These are phyloP conservation scores for Avahi laniger DNA, from an alignment of 2,797 vertebrate genomes.

Conservation along the genomic window DNA sequence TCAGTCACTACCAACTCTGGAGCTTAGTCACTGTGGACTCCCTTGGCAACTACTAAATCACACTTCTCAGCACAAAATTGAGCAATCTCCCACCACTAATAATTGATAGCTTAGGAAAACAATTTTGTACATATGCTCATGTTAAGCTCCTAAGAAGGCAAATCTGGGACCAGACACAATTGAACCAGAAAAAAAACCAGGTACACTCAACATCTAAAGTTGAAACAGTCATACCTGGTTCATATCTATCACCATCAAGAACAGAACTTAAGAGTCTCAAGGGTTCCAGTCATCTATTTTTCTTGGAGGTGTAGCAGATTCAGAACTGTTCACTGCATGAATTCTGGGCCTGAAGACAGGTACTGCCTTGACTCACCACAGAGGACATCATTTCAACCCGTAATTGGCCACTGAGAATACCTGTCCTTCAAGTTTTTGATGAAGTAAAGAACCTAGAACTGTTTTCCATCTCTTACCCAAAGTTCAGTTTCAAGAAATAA, in stretches of 20 bases:
- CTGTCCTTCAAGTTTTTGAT: slow-evolving; percentile 31
- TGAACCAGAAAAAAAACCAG: neutral
- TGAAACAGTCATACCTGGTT: neutral
- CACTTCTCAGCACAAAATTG: neutral
- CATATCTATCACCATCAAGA: accelerated
- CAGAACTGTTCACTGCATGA: neutral
- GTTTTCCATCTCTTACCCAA: slow-evolving; percentile 4
- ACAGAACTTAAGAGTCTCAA: neutral
- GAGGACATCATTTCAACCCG: neutral
- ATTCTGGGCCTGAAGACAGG: neutral
- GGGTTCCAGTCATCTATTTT: neutral
- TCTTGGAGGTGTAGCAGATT: neutral
- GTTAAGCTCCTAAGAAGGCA: neutral
- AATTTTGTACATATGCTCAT: neutral
- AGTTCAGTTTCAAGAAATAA: slow-evolving; percentile 49
- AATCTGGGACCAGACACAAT: neutral
- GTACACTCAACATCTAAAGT: neutral
- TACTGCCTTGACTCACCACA: neutral
- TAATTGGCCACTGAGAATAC: neutral
- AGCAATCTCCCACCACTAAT: slow-evolving; percentile 29
- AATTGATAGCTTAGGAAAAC: neutral
- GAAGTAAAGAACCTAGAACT: slow-evolving; percentile 22
- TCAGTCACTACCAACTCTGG: slow-evolving; percentile 71
- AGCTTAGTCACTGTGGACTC: slow-evolving; percentile 29
- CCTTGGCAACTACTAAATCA: slow-evolving; percentile 31